These are phyloP conservation scores for Stictocephala bisonia DNA, from an alignment of 2,888 invertebrate genomes.

Conservation along the genomic window DNA sequence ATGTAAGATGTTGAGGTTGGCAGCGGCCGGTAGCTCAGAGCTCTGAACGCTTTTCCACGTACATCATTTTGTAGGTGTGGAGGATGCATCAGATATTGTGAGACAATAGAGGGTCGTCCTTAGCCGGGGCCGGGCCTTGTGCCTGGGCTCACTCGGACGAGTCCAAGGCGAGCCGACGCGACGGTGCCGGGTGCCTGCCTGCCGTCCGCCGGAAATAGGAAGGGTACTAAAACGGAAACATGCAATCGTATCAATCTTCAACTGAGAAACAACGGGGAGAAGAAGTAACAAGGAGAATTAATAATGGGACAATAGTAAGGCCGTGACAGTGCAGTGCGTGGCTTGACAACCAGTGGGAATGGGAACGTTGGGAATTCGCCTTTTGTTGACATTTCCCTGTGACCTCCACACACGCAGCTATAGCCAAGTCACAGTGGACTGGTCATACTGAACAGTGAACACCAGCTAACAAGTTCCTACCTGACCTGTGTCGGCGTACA, in stretches of 20 bases:
- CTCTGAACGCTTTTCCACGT: not conserved
- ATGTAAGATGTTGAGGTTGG: too few relatives aligned
- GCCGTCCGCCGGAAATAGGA: constrained; percentile 34
- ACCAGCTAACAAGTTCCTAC: too few relatives aligned
- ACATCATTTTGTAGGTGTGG: constrained; percentile 4
- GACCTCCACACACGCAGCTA: constrained; percentile 23
- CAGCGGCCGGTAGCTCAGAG: too few relatives aligned
- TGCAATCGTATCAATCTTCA: constrained; percentile 47
- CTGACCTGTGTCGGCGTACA: too few relatives aligned
- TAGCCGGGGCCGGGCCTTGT: constrained; percentile 21
- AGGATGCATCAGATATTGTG: constrained; percentile 36
- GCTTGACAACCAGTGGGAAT: constrained; percentile 8
- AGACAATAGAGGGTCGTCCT: constrained; percentile 26
- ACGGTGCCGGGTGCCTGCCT: not conserved
- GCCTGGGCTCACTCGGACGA: constrained; percentile 25
- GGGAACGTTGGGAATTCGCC: constrained; percentile 34
- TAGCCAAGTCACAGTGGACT: too few relatives aligned
- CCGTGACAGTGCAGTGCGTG: constrained; percentile 32
- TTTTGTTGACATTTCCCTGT: constrained; percentile 31
- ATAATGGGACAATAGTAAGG: constrained; percentile 46
- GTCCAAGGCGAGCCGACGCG: constrained; percentile 16
- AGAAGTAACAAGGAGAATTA: constrained; percentile 45
- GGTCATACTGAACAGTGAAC: too few relatives aligned
- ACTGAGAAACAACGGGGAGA: constrained; percentile 28
- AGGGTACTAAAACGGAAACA: constrained; percentile 47